phyloP scores from a whole-genome alignment of 2,113 vertebrate species.

The Pterocles burchelli region DNA sequence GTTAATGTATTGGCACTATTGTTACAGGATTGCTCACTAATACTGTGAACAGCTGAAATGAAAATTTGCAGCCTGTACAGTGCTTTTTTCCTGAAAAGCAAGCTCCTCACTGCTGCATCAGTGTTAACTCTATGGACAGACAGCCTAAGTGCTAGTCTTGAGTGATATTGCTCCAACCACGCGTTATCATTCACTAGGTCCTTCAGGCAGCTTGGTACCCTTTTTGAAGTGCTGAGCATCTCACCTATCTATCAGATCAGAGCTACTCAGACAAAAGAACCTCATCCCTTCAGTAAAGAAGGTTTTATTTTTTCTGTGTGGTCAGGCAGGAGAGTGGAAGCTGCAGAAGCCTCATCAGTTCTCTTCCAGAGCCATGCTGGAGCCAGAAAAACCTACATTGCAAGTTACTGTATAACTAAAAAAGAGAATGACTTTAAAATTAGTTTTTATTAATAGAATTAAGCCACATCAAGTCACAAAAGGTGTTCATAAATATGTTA shows the following conservation, averaged over 20 bases:
- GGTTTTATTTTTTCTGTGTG: background rate
- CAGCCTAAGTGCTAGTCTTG: background rate
- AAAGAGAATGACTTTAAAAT: conserved; percentile 72
- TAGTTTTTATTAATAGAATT: conserved; percentile 76
- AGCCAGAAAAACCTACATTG: conserved; percentile 23
- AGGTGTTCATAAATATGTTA: conserved; percentile 70
- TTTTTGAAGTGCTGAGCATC: background rate
- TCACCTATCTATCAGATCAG: background rate
- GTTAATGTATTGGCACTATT: background rate
- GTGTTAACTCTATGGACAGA: background rate
- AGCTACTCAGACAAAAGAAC: background rate
- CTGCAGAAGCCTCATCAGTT: background rate
- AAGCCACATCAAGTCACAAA: conserved; percentile 63
- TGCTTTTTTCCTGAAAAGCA: background rate
- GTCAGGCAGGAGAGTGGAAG: background rate
- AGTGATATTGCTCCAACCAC: background rate
- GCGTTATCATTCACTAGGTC: background rate
- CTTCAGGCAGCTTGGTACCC: background rate
- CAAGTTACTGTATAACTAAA: conserved; percentile 61
- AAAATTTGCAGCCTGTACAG: background rate
- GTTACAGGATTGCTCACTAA: background rate
- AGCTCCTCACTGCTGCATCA: background rate
- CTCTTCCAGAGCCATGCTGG: background rate
- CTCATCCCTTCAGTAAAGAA: background rate
- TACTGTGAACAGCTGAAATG: background rate